Base-by-base conservation (phyloP, 2,797 vertebrate genomes). In the Gila robusta region DNA sequence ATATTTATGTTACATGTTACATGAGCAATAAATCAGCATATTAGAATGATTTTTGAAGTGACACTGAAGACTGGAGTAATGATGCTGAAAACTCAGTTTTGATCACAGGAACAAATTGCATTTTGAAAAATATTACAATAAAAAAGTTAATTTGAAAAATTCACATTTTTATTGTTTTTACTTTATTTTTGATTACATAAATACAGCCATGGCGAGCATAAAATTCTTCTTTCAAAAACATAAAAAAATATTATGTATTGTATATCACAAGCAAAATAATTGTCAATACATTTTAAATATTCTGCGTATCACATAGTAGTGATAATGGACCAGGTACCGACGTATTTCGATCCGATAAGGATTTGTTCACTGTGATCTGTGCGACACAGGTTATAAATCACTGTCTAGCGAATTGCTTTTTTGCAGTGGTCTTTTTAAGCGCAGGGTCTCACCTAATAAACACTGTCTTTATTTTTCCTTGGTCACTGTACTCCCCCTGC, bases 401-500 rank as follows among this genome's bases (percentile, higher is more conserved):
- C 49, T 64, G n/a, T 62, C 39, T 6, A 11, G 5, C 8, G 49
- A 82, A 47, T 76, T 66, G 80, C 7, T 67, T 81, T 26, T 79
- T 76, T 64, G 59, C n/a, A 0, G 9, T 71, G 67, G 67, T 70
- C 49, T n/a, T 73, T 54, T 79, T 86, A 80, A 56, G 47, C 12
- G n/a, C 80, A 19, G 23, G 67, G 83, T 86, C 86, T 35, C 62
- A n/a, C 17, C 64, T 32, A 78, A 54, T 82, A 74, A 84, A 47
- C 59, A 73, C 10, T 52, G 77, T 23, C 14, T 83, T 79, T 23
- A 35, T 83, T 70, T 71, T 28, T 62, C 70, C 47, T 37, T 87
- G 85, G 67, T 62, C 35, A 81, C 82, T 80, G 72, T 84, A 79
- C 67, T 76, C 12, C 14, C 35, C 49, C 89, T 86, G 84, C 87